phyloP scores from a whole-genome alignment of 2,113 vertebrate species.

The Syrrhaptes paradoxus region DNA sequence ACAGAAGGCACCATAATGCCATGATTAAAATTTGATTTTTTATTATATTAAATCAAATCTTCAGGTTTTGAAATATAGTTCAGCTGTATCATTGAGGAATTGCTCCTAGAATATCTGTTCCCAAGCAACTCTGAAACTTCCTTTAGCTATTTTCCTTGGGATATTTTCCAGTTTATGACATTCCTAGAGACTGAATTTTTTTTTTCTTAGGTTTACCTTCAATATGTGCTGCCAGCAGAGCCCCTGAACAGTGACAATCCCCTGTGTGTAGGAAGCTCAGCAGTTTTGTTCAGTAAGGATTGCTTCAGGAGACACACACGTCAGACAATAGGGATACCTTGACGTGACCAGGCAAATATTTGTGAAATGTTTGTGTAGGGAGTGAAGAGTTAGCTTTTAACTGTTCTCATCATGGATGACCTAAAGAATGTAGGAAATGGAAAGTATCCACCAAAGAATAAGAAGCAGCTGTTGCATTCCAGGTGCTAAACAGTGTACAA shows the following conservation, averaged over 20 bases:
- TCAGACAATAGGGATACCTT: background rate
- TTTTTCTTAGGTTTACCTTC: background rate
- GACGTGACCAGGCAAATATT: background rate
- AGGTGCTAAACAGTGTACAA: background rate
- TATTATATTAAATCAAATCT: background rate
- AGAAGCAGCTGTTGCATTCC: background rate
- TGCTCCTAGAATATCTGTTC: background rate
- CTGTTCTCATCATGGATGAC: background rate
- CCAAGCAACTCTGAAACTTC: background rate
- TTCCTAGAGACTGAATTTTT: background rate
- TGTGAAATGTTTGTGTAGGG: background rate
- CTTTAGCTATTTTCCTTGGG: background rate
- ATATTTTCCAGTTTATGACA: background rate
- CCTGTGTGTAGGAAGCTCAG: background rate
- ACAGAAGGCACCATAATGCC: background rate
- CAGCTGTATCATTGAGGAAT: background rate
- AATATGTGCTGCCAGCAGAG: background rate
- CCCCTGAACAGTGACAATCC: background rate
- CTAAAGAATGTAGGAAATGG: background rate
- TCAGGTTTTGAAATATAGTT: background rate
- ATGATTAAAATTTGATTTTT: background rate
- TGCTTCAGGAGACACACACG: background rate
- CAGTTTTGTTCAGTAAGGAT: background rate
- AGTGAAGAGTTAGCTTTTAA: background rate
- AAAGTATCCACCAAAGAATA: background rate